phyloP scores from a whole-genome alignment of 2,888 invertebrate genomes.

The Eudasyphora cyanicolor region DNA sequence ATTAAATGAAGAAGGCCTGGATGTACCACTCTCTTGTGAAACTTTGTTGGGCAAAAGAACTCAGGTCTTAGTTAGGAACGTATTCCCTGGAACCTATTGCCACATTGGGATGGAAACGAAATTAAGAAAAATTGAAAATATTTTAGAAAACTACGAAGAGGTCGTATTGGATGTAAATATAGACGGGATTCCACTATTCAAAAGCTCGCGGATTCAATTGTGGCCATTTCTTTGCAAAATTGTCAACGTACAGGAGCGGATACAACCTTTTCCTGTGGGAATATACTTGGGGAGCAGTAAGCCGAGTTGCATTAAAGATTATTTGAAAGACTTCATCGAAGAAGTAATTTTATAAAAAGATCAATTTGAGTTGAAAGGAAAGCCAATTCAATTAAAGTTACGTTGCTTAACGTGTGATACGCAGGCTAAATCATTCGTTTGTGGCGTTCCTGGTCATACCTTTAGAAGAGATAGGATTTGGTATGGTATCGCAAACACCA shows the following conservation, averaged over 20 bases:
- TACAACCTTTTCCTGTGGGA: constrained; percentile 16
- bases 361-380: no score
- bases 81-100: not conserved
- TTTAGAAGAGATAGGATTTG: constrained; percentile 14
- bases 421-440: no score
- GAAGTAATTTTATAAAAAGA: no score
- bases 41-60: no score
- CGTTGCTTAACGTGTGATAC: no score
- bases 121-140: not conserved
- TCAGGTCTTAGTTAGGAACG: no score
- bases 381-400: no score
- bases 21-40: no score
- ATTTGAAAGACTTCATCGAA: not conserved
- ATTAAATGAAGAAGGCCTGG: no score
- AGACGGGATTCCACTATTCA: constrained; percentile 1
- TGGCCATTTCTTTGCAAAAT: constrained; percentile 25
- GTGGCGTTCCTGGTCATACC: no score
- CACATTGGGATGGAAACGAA: not conserved
- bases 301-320: not conserved
- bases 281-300: not conserved
- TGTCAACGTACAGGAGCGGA: not conserved
- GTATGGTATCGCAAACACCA: not conserved
- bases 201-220: constrained; percentile 21
- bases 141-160: not conserved
- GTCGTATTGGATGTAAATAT: not conserved